Evolutionary conservation across 2,888 invertebrate species (phyloP), one percentile per base, ranked within the genome.

Genomic region (Brenthis daphne): DNA sequence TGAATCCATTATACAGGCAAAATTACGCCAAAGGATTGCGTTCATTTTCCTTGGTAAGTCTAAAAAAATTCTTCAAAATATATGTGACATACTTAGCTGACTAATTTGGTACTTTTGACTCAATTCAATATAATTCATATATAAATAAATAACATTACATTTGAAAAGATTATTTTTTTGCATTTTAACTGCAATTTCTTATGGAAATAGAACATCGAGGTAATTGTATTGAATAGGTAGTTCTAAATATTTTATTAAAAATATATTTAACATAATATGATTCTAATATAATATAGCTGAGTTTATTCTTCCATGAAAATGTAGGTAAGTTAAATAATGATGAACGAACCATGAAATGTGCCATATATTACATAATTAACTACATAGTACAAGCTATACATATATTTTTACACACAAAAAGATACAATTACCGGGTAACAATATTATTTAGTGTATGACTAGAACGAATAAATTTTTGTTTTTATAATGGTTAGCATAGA

Each of bases 321-420:
- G 33, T 63, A 37, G n/a, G 12, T 16, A 20, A 51, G 6, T 37
- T 37, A 53, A 57, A 67, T 48, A 16, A 63, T 16, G 51, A 14
- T 64, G 37, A 54, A 12, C 12, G 55, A 20, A 61, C 61, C 37
- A 58, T 68, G 47, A 68, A 65, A 57, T 56, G 73, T 70, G 82
- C 77, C 81, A 63, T 76, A 77, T 82, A 83, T 82, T 86, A 86
- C 84, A 87, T 83, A 79, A 84, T 82, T 87, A 86, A 80, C 83
- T 88, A 20, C 20, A 20, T 20, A 87, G 77, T 74, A 48, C 48
- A 87, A 88, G 87, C 87, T 77, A 80, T 84, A 82, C 85, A 83
- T 85, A 85, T 86, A 29, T 29, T 79, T 82, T 80, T 82, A 86
- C 84, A 84, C 84, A 82, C 82, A 84, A 78, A 80, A 83, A 82